Conservation (phyloP, 2,888 invertebrate species). For the Hypena proboscidalis region DNA sequence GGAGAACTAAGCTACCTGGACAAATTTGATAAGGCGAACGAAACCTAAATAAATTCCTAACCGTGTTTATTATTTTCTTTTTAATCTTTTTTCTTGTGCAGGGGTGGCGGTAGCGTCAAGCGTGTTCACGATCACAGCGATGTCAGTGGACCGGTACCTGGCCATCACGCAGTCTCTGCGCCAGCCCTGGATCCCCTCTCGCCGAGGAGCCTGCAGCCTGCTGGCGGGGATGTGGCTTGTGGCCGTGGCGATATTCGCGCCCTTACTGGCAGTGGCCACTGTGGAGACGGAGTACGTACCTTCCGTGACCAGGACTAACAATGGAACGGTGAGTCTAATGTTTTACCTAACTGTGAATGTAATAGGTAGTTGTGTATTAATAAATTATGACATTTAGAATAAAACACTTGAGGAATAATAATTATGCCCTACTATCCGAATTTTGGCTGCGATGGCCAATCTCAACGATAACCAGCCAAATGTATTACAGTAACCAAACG, state of each 20-base stretch:
- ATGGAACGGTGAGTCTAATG: conserved; percentile 69
- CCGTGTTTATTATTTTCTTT: not conserved
- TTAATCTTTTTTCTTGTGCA: conserved; percentile 47
- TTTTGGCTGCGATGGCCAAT: no score
- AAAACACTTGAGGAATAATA: no score
- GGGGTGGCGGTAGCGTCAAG: conserved; percentile 92
- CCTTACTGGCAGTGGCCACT: conserved; percentile 84
- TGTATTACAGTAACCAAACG: no score
- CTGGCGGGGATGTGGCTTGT: conserved; percentile 88
- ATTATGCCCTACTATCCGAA: no score
- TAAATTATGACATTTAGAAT: no score
- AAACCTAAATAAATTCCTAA: no score
- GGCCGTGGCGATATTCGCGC: conserved; percentile 88
- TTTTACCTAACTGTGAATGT: no score
- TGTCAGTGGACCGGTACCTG: conserved; percentile 91
- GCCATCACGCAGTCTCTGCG: conserved; percentile 91
- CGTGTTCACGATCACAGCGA: conserved; percentile 91
- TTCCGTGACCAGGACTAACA: conserved; percentile 58
- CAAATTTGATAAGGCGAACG: no score
- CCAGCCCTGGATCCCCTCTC: conserved; percentile 89
- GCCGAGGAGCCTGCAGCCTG: conserved; percentile 87
- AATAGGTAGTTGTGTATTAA: no score
- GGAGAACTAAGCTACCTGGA: no score
- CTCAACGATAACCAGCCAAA: no score
- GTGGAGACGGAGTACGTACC: conserved; percentile 75